Percentiles rank a stretch among this genome's conserved stretches.
Evolutionary conservation across 2,113 vertebrate species (phyloP).

Genomic region (Aythya baeri): DNA sequence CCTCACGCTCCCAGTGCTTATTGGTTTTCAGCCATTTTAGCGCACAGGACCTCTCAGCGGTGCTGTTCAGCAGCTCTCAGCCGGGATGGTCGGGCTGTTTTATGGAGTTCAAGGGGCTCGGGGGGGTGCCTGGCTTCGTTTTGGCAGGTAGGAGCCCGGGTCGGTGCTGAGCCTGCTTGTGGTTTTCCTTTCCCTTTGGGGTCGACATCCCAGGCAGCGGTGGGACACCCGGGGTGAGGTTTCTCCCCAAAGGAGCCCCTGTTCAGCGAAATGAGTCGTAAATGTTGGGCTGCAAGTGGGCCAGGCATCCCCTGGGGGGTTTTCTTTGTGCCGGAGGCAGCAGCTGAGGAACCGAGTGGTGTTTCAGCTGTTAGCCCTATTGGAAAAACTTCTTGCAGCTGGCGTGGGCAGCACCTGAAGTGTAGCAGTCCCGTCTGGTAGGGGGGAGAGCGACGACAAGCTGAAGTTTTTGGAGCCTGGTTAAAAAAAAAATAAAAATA

Average conservation of each 20-base stretch:
- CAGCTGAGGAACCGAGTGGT: background rate
- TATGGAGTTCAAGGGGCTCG: background rate
- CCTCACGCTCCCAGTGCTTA: background rate
- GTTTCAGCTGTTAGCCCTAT: background rate
- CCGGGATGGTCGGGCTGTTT: background rate
- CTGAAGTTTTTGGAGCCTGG: background rate
- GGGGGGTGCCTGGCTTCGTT: background rate
- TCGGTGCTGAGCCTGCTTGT: background rate
- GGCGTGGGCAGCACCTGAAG: background rate
- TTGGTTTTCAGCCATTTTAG: constrained; percentile 38
- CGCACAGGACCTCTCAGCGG: background rate
- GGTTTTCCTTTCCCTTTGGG: background rate
- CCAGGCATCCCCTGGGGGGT: rapidly evolving
- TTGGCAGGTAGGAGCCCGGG: background rate
- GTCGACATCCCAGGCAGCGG: rapidly evolving
- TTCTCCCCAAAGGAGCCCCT: background rate
- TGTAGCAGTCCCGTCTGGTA: rapidly evolving
- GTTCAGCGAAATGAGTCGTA: background rate
- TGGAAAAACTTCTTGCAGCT: background rate
- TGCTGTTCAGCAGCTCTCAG: background rate
- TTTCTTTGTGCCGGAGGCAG: background rate
- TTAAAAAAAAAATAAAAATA: background rate
- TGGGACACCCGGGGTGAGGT: background rate
- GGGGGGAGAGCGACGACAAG: background rate
- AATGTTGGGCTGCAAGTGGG: background rate